A percentile compares a stretch with the other conserved stretches of the same genome.
Evolutionary conservation across 2,888 invertebrate genomes (phyloP).

Genomic region (Seira ritae): DNA sequence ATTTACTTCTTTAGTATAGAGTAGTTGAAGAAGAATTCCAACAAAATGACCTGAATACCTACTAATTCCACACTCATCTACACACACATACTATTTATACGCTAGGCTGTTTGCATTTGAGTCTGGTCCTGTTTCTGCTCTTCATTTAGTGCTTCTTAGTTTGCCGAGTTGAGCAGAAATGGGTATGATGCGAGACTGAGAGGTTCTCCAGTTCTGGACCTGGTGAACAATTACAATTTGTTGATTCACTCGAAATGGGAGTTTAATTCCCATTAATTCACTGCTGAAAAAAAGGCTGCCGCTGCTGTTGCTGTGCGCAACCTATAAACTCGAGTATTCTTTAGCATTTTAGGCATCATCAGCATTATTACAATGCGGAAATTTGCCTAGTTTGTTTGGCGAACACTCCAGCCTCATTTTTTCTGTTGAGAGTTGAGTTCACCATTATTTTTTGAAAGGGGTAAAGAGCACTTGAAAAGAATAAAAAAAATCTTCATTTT

Average conservation of each 20-base stretch:
- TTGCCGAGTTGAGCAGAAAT: background rate
- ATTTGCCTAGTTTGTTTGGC: conserved; percentile 13
- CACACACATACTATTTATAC: too few relatives aligned
- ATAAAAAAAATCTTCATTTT: background rate
- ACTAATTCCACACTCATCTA: too few relatives aligned
- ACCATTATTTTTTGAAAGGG: background rate
- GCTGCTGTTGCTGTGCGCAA: conserved; percentile 11
- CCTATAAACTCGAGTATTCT: background rate
- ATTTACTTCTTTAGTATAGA: too few relatives aligned
- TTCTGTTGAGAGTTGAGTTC: background rate
- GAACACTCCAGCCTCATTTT: background rate
- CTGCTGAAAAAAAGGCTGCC: background rate
- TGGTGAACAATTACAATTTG: background rate
- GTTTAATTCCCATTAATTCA: conserved; percentile 3
- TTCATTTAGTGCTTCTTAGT: too few relatives aligned
- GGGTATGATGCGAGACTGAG: background rate
- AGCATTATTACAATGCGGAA: background rate
- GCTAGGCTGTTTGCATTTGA: too few relatives aligned
- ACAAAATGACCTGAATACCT: too few relatives aligned
- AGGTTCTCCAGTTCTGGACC: background rate
- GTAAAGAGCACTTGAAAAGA: background rate
- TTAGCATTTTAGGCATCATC: background rate
- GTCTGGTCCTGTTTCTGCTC: too few relatives aligned
- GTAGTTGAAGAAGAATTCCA: too few relatives aligned
- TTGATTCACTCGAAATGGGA: conserved; percentile 8